These are phyloP conservation scores for Phataginus tricuspis DNA, from an alignment of 2,797 vertebrate genomes.

Conservation along the genomic window DNA sequence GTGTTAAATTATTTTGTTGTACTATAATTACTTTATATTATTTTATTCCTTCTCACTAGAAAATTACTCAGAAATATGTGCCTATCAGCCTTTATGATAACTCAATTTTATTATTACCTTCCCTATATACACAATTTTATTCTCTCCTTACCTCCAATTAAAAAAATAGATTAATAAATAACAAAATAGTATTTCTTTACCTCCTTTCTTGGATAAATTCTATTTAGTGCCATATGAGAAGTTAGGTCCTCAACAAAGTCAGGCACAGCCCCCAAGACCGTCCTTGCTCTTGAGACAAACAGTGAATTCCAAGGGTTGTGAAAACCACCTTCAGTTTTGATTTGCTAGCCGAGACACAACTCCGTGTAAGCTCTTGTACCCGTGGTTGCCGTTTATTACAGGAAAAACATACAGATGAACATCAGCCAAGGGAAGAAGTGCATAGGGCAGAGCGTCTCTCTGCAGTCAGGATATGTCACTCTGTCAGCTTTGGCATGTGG, in stretches of 20 bases:
- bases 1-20: conserved; percentile 19
- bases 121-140: neutral
- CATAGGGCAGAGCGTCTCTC: neutral
- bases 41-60: neutral
- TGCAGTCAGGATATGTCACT: neutral
- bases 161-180: neutral
- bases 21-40: neutral
- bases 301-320: neutral
- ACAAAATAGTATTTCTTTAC: neutral
- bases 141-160: neutral
- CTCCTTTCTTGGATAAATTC: neutral
- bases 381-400: neutral
- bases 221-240: neutral
- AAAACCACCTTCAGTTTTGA: neutral
- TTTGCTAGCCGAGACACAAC: neutral
- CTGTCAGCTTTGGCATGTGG: too few species aligned
- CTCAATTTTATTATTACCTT: neutral
- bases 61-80: neutral
- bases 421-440: neutral
- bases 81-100: neutral
- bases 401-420: neutral
- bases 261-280: neutral
- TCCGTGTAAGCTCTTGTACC: neutral
- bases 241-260: neutral
- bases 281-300: neutral